A percentile compares a stretch with the other conserved stretches of the same genome.
Conservation (phyloP, 2,797 vertebrate species). For the Halcyon badia region DNA sequence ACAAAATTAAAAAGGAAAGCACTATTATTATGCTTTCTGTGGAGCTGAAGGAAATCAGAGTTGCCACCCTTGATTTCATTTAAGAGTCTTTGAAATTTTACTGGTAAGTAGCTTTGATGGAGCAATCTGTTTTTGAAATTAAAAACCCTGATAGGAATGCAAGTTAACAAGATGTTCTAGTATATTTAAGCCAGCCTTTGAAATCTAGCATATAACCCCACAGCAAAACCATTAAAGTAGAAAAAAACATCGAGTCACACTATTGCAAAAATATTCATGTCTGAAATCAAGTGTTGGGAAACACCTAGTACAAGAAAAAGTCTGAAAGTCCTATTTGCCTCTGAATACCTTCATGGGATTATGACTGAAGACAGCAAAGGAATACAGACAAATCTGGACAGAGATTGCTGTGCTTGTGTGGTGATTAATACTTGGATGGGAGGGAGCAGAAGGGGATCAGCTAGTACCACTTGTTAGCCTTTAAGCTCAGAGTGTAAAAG, state of each 20-base stretch:
- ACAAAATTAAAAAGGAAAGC: neutral
- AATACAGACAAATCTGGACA: neutral
- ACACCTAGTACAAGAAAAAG: neutral
- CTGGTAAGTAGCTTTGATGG: constrained; percentile 5
- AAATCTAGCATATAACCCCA: neutral
- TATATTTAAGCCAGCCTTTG: neutral
- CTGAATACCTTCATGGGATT: neutral
- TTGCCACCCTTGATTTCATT: neutral
- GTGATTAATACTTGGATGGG: neutral
- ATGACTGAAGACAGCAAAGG: neutral
- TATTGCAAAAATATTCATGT: neutral
- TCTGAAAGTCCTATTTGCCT: neutral
- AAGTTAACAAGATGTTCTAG: neutral
- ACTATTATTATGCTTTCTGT: neutral
- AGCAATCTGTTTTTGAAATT: neutral
- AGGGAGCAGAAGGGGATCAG: neutral
- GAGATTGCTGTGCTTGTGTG: neutral
- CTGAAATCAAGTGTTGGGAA: neutral
- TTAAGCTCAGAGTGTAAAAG: neutral
- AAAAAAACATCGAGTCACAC: neutral
- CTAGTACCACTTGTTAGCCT: neutral
- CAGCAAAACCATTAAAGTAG: neutral
- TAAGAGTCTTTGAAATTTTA: neutral
- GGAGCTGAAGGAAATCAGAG: neutral
- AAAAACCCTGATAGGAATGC: neutral